Evolutionary conservation across 1,140 invertebrate genomes (phyloP).

Genomic region (Lerema accius): DNA sequence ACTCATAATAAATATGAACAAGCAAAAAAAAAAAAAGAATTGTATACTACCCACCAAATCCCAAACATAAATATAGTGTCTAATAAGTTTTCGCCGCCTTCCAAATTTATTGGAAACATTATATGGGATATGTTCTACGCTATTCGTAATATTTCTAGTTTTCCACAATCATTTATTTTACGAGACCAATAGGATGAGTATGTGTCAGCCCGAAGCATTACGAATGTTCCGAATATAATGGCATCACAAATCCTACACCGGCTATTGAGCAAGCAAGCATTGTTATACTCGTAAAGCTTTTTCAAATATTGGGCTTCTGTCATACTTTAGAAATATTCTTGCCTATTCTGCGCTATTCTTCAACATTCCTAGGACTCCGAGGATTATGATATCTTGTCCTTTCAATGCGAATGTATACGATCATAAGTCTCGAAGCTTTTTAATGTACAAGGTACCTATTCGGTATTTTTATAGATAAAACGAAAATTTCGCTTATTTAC

Average conservation of each 20-base stretch:
- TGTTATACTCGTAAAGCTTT: constrained; percentile 3
- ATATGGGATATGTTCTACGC: too few species aligned
- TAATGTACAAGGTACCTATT: too few species aligned
- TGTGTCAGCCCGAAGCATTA: constrained; percentile 10
- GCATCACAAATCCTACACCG: not conserved
- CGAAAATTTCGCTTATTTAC: too few species aligned
- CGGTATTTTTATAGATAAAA: too few species aligned
- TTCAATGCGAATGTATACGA: not conserved
- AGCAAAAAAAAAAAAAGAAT: too few species aligned
- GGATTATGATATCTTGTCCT: too few species aligned
- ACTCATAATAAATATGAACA: too few species aligned
- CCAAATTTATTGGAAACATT: too few species aligned
- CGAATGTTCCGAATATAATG: constrained; percentile 1
- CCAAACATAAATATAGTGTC: too few species aligned
- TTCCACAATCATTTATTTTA: constrained; percentile 18
- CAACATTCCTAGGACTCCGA: not conserved
- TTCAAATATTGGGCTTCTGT: not conserved
- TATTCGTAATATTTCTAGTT: not conserved
- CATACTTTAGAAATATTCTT: not conserved
- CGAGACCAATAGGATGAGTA: constrained; percentile 11
- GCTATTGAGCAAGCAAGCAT: not conserved
- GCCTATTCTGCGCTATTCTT: not conserved
- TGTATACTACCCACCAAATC: too few species aligned
- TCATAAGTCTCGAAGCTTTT: too few species aligned
- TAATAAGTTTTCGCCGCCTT: too few species aligned